phyloP scores from a whole-genome alignment of 2,113 vertebrate genomes.

The Mellivora capensis region DNA sequence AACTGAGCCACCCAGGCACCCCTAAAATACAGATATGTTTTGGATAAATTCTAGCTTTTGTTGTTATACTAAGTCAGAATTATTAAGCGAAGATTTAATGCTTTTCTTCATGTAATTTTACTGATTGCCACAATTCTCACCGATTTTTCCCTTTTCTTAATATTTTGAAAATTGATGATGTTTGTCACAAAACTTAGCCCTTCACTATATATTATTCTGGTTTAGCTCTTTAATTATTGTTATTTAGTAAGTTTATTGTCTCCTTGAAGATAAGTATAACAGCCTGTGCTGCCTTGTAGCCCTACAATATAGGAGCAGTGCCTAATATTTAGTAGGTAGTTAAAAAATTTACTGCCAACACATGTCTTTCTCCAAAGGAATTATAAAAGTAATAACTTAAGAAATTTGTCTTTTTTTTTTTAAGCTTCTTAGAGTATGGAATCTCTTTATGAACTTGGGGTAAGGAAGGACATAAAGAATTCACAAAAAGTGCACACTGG shows the following conservation, averaged over 20 bases:
- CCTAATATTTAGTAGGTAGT: background rate
- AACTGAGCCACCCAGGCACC: background rate
- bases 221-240: background rate
- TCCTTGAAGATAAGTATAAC: background rate
- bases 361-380: background rate
- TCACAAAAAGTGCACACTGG: background rate
- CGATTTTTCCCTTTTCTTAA: background rate
- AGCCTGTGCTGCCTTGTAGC: background rate
- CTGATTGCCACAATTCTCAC: background rate
- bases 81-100: background rate
- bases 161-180: constrained; percentile 25
- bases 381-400: background rate
- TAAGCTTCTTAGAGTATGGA: background rate
- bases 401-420: background rate
- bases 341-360: background rate
- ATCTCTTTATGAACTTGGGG: background rate
- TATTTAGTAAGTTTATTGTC: background rate
- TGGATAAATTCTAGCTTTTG: background rate
- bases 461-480: background rate
- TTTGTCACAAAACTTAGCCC: background rate
- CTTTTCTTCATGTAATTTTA: constrained; percentile 4
- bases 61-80: background rate
- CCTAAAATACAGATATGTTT: background rate
- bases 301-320: background rate
- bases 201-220: background rate